Conservation (phyloP, 2,113 vertebrate species). For the Euleptes europaea region DNA sequence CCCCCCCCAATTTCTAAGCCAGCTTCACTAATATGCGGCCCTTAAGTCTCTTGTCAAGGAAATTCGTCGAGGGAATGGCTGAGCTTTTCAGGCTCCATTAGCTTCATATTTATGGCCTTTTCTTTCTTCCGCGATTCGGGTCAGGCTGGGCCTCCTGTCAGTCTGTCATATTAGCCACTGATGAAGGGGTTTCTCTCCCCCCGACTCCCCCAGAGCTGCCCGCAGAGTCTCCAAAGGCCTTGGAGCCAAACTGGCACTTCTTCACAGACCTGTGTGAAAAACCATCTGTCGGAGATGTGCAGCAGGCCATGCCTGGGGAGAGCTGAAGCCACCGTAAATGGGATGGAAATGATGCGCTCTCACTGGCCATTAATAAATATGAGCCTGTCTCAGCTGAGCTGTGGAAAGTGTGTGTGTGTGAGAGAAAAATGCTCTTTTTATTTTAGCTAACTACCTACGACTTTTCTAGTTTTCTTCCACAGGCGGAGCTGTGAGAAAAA, state of each 20-base stretch:
- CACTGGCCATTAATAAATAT: not conserved
- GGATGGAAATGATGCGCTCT: not conserved
- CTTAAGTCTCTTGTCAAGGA: not conserved
- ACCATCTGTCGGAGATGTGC: conserved; percentile 5
- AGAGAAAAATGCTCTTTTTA: not conserved
- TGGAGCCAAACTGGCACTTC: not conserved
- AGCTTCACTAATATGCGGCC: not conserved
- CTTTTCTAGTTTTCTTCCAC: not conserved
- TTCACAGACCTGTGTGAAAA: not conserved
- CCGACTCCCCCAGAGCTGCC: not conserved
- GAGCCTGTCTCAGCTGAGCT: not conserved
- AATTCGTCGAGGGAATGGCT: not conserved
- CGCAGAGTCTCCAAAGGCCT: not conserved
- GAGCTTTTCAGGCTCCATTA: conserved; percentile 24
- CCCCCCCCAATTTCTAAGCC: not conserved
- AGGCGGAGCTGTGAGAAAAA: too few relatives aligned
- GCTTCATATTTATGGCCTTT: conserved; percentile 27
- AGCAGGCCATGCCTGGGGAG: not conserved
- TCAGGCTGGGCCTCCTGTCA: not conserved
- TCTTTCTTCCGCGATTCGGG: not conserved
- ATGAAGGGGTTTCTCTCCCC: conserved; percentile 12
- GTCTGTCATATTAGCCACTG: conserved; percentile 1
- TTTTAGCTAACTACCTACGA: not conserved
- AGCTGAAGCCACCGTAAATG: not conserved
- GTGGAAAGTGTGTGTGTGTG: not conserved